phyloP scores from a whole-genome alignment of 2,797 vertebrate species.

The Falco concolor region DNA sequence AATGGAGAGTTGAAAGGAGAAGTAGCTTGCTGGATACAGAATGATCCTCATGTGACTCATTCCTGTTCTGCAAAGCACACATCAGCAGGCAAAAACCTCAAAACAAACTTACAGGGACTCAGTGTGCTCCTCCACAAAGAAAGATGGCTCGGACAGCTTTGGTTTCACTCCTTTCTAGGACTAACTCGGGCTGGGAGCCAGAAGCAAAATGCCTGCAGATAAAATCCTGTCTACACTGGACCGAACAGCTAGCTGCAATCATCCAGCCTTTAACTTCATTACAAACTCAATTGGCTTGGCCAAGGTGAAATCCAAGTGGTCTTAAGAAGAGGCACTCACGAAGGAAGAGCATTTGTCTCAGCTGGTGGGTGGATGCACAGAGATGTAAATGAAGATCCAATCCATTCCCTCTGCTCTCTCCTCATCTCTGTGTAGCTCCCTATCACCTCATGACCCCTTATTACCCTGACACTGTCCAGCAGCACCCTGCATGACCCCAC shows the following conservation, averaged over 20 bases:
- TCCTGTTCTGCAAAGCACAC: background rate
- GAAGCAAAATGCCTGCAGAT: slow-evolving; percentile 24
- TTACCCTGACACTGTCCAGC: background rate
- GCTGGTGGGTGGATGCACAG: background rate
- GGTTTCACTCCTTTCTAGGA: slow-evolving; percentile 45
- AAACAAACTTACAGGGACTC: slow-evolving; percentile 48
- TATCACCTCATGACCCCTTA: background rate
- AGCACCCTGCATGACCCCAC: background rate
- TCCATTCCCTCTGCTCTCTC: background rate
- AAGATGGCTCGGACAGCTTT: background rate
- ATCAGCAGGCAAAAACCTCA: slow-evolving; percentile 6
- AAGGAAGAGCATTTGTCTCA: background rate
- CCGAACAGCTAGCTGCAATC: background rate
- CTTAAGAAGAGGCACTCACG: background rate
- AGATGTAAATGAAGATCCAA: background rate
- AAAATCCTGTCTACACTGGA: background rate
- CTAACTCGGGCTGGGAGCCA: slow-evolving; percentile 18
- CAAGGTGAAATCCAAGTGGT: background rate
- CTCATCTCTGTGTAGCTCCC: background rate
- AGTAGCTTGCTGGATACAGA: slow-evolving; percentile 23
- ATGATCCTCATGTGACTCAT: slow-evolving; percentile 57
- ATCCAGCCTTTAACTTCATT: background rate
- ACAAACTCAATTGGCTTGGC: background rate
- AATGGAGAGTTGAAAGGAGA: slow-evolving; percentile 57
- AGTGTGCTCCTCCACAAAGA: background rate